A percentile compares a stretch with the other conserved stretches of the same genome.
Conservation (phyloP, 2,888 invertebrate genomes). For the Romanomermis culicivorax region DNA sequence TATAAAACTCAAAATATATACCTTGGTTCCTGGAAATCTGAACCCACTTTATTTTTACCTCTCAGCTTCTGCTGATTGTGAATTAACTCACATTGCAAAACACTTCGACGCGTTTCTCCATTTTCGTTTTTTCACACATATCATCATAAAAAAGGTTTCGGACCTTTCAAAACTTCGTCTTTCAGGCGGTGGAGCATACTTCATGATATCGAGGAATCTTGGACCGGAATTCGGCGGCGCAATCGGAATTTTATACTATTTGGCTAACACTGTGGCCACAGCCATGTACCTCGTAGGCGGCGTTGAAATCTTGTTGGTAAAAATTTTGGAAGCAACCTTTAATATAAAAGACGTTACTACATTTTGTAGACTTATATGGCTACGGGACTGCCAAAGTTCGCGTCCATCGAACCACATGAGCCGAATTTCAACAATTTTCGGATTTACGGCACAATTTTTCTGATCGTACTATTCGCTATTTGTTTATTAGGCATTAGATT, state of each 20-base stretch:
- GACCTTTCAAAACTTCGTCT: no score
- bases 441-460: slow-evolving; percentile 72
- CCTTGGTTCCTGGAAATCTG: no score
- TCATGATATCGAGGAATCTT: slow-evolving; percentile 72
- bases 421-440: slow-evolving; percentile 88
- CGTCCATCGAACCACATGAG: background rate
- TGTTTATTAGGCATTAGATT: slow-evolving; percentile 82
- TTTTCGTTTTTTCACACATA: no score
- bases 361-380: slow-evolving; percentile 65
- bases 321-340: background rate
- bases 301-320: slow-evolving; percentile 16
- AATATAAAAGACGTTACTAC: no score
- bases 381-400: slow-evolving; percentile 61
- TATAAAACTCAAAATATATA: no score
- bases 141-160: no score
- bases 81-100: no score
- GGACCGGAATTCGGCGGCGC: slow-evolving; percentile 98
- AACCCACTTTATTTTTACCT: no score
- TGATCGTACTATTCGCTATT: slow-evolving; percentile 65
- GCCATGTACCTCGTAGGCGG: slow-evolving; percentile 90
- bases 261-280: slow-evolving; percentile 83
- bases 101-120: no score
- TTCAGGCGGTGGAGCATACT: slow-evolving; percentile 89
- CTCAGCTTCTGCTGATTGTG: no score
- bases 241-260: slow-evolving; percentile 89